Percentiles rank a stretch among this genome's conserved stretches.
Evolutionary conservation across 2,113 vertebrate genomes (phyloP).

Genomic region (Propithecus coquereli): DNA sequence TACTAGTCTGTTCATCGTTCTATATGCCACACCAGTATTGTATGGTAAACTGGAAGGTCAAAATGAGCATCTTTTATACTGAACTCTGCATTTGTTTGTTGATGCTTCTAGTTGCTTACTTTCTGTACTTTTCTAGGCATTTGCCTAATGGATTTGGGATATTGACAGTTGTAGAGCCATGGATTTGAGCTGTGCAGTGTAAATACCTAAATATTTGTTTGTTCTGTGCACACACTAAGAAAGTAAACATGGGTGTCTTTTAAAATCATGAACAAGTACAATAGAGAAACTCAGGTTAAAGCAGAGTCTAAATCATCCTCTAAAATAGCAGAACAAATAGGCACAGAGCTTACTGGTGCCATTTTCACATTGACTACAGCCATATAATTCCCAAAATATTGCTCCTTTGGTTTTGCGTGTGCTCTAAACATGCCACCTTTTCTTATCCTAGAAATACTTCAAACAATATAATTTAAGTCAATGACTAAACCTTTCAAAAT

Average conservation of each 20-base stretch:
- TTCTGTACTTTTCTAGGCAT: conserved; percentile 49
- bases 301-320: conserved; percentile 37
- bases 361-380: not conserved
- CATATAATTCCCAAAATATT: conserved; percentile 22
- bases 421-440: not conserved
- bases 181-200: conserved; percentile 59
- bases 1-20: not conserved
- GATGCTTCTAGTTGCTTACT: conserved; percentile 21
- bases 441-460: not conserved
- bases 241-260: conserved; percentile 54
- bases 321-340: conserved; percentile 54
- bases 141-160: conserved; percentile 67
- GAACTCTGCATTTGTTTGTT: conserved; percentile 8
- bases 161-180: conserved; percentile 48
- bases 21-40: not conserved
- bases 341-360: not conserved
- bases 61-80: not conserved
- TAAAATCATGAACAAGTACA: conserved; percentile 56
- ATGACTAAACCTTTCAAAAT: not conserved
- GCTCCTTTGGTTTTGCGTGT: not conserved
- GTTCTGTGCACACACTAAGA: conserved; percentile 50
- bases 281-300: conserved; percentile 27
- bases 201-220: conserved; percentile 68
- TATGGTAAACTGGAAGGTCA: conserved; percentile 15
- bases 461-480: conserved; percentile 7